Evolutionary conservation across 2,113 vertebrate species (phyloP), one percentile per base, ranked within the genome.

Genomic region (Cettia cetti): DNA sequence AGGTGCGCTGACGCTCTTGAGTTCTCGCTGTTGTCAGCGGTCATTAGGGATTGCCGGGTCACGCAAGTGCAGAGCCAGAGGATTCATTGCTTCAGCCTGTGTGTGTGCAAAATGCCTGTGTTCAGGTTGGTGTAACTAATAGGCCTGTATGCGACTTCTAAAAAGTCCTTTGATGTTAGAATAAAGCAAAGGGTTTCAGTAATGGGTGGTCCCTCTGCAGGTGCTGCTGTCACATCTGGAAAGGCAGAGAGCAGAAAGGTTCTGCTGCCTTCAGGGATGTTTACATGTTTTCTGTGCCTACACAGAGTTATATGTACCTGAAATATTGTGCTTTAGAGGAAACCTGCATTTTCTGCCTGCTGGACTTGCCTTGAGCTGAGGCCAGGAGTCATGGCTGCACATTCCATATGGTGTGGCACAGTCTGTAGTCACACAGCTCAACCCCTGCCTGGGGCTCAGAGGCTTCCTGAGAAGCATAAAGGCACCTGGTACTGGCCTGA

Each of bases 361-460:
- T 23, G 64, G 31, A 3, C 12, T 37, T 26, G 18, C 57, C 39
- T 50, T 23, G 28, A 71, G 40, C 66, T 30, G 65, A 23, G 49
- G 53, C 56, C 64, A 22, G 56, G 47, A 70, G n/a, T 39, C 4
- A 0, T 10, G 35, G 44, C 64, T 47, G 69, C 31, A 17, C 19
- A 3, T 52, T 37, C 45, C 3, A 0, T n/a, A 1, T 22, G 69
- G 50, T 2, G 4, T 10, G 57, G 9, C 50, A 33, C 4, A 5
- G 28, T 42, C 13, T 33, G 10, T 6, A 27, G 56, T 30, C 15
- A 4, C 57, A 28, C 24, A 27, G 2, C 33, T 57, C 13, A 11
- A 4, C 7, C 28, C 13, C 8, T 13, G 19, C 15, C 54, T n/a
- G 49, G 9, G 49, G 61, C 69, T 59, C 31, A 13, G 50, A n/a